Evolutionary conservation across 1,140 invertebrate species (phyloP).

Genomic region (Heliconius nattereri): DNA sequence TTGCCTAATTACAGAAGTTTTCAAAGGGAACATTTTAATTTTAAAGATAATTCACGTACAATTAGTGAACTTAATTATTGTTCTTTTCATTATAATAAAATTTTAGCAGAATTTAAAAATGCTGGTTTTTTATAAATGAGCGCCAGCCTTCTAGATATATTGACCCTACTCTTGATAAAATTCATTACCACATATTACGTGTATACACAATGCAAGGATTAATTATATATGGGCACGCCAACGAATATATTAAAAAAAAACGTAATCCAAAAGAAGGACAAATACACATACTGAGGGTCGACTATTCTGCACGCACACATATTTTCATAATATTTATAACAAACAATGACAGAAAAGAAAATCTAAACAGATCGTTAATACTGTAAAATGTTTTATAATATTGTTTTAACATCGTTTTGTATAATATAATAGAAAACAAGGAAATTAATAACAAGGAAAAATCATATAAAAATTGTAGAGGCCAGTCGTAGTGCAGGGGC

Average conservation of each 20-base stretch:
- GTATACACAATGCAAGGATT: slow-evolving; percentile 9
- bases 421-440: background rate
- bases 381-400: background rate
- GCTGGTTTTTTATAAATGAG: background rate
- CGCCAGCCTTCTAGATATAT: background rate
- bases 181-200: slow-evolving; percentile 4
- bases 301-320: background rate
- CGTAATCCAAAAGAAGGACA: slow-evolving; percentile 5
- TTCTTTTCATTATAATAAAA: background rate
- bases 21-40: too few species aligned
- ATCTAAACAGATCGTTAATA: background rate
- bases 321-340: background rate
- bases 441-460: background rate
- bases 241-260: background rate
- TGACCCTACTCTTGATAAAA: background rate
- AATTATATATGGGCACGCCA: slow-evolving; percentile 4
- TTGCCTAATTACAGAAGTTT: too few species aligned
- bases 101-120: background rate
- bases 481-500: too few species aligned
- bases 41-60: too few species aligned
- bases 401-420: background rate
- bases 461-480: background rate
- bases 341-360: background rate
- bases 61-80: too few species aligned
- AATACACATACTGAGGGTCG: slow-evolving; percentile 1